phyloP scores from a whole-genome alignment of 1,140 invertebrate genomes.

The Periplaneta americana region DNA sequence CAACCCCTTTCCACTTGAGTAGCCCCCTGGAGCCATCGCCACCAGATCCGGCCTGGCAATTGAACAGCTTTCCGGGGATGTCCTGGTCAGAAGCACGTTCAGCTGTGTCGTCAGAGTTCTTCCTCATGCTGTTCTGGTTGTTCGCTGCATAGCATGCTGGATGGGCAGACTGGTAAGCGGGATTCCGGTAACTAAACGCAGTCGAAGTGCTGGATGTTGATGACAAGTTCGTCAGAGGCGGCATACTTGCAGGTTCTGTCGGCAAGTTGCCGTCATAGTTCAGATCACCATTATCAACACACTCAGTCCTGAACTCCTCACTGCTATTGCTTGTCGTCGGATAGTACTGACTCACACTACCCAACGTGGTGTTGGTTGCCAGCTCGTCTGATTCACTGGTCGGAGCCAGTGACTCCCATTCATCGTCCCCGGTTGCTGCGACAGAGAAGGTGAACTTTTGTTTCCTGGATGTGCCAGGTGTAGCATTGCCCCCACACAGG shows the following conservation, averaged over 20 bases:
- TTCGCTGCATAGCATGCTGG: conserved; percentile 40
- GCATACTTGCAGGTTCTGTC: conserved; percentile 49
- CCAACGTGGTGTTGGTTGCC: neutral
- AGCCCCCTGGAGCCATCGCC: conserved; percentile 39
- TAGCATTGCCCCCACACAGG: conserved; percentile 38
- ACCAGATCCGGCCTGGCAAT: neutral
- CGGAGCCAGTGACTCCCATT: neutral
- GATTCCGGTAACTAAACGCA: conserved; percentile 62
- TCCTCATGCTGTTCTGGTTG: conserved; percentile 14
- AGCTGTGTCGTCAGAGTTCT: conserved; percentile 19
- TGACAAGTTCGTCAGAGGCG: conserved; percentile 38
- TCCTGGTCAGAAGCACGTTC: conserved; percentile 31
- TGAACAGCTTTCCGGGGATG: conserved; percentile 21
- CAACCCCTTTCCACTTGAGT: conserved; percentile 71
- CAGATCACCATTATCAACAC: neutral
- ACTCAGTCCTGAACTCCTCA: neutral
- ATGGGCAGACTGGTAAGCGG: conserved; percentile 67
- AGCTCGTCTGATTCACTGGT: neutral
- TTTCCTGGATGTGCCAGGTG: conserved; percentile 35
- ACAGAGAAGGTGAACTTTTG: conserved; percentile 34
- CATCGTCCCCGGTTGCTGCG: neutral
- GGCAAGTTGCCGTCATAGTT: conserved; percentile 32
- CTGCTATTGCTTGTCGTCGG: neutral
- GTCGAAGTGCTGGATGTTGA: conserved; percentile 36
- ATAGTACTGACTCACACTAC: neutral